These are phyloP conservation scores for Sinella curviseta DNA, from an alignment of 1,140 invertebrate species.

Conservation along the genomic window DNA sequence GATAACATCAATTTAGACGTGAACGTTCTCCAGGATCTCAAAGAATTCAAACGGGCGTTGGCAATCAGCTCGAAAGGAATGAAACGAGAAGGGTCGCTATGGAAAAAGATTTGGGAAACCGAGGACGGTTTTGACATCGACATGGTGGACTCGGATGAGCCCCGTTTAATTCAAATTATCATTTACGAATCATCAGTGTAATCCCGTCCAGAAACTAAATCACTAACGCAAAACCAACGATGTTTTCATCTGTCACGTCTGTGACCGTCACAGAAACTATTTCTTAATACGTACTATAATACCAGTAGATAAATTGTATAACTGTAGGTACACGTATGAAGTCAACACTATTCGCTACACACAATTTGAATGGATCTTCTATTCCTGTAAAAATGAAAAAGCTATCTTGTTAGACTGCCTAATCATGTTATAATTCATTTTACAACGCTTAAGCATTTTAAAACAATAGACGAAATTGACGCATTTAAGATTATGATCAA, in stretches of 20 bases:
- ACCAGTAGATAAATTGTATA: no score
- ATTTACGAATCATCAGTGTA: constrained; percentile 79
- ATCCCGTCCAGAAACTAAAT: constrained; percentile 32
- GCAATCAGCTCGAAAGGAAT: constrained; percentile 44
- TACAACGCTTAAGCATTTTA: no score
- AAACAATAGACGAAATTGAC: no score
- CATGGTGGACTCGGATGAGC: constrained; percentile 43
- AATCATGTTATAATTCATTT: no score
- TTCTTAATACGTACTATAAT: no score
- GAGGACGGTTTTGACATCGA: constrained; percentile 47
- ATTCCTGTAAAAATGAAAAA: no score
- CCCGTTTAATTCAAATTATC: constrained; percentile 71
- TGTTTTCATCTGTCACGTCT: background rate
- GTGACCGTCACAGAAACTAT: background rate
- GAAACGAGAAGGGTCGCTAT: constrained; percentile 49
- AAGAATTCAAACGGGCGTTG: constrained; percentile 51
- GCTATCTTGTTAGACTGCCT: no score
- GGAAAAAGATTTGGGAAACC: constrained; percentile 49
- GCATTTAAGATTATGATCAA: no score
- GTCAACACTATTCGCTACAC: no score
- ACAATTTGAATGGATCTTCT: no score
- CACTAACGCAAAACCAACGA: background rate
- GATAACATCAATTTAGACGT: constrained; percentile 56
- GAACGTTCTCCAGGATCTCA: constrained; percentile 58
- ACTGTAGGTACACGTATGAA: no score